Conservation (phyloP, 2,113 vertebrate genomes). For the Syngnathus scovelli region DNA sequence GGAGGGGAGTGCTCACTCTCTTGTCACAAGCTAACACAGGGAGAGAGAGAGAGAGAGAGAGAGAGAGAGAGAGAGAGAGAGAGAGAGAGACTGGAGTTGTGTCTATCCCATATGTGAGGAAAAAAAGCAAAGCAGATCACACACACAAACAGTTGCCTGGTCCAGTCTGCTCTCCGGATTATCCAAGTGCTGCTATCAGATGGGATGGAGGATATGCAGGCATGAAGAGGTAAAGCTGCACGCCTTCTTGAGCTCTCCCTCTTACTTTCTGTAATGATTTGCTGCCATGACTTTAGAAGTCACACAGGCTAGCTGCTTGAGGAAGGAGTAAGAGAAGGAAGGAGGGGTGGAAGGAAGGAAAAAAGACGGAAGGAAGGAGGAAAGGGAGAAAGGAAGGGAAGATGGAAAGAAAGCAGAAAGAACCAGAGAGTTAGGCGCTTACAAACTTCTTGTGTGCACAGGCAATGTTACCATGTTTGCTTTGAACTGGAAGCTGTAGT, state of each 20-base stretch:
- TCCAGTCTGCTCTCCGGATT: constrained; percentile 67
- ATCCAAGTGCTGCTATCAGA: constrained; percentile 56
- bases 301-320: constrained; percentile 43
- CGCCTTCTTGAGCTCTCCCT: constrained; percentile 24
- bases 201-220: constrained; percentile 59
- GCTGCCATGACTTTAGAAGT: constrained; percentile 37
- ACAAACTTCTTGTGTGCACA: constrained; percentile 13
- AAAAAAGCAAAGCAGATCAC: constrained; percentile 66
- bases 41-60: constrained; percentile 38
- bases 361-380: background rate
- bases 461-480: constrained; percentile 33
- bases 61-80: constrained; percentile 21
- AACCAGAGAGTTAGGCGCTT: background rate
- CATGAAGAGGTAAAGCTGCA: constrained; percentile 65
- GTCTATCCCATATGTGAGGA: constrained; percentile 73
- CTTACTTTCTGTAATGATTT: constrained; percentile 32
- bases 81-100: constrained; percentile 47
- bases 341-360: background rate
- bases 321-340: background rate
- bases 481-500: constrained; percentile 42
- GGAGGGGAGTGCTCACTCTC: constrained; percentile 70
- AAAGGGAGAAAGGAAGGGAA: background rate
- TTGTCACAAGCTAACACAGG: constrained; percentile 64
- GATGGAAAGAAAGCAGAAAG: background rate
- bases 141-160: constrained; percentile 28